phyloP scores from a whole-genome alignment of 2,113 vertebrate species.

The Pseudorhombus dupliciocellatus region DNA sequence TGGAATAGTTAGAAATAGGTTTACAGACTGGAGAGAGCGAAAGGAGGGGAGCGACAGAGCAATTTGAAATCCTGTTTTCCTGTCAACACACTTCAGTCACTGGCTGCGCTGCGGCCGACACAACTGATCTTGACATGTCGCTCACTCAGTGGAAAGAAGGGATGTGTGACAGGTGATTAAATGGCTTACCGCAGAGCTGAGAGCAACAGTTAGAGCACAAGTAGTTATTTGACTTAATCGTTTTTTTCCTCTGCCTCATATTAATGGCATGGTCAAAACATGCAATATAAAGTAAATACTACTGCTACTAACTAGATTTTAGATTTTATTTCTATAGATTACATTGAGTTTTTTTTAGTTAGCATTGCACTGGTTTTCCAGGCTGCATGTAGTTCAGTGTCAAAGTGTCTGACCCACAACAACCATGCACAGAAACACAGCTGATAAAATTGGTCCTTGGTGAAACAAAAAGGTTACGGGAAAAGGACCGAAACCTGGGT shows the following conservation, averaged over 20 bases:
- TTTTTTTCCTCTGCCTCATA: neutral
- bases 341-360: too few species aligned
- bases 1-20: neutral
- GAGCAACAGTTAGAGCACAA: neutral
- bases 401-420: neutral
- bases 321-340: too few species aligned
- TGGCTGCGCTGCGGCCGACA: neutral
- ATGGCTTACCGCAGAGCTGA: neutral
- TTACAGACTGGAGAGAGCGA: neutral
- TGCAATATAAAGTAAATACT: too few species aligned
- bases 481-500: constrained; percentile 19
- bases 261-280: neutral
- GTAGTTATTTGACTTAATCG: neutral
- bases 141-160: neutral
- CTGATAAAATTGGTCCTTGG: constrained; percentile 23
- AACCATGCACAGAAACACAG: neutral
- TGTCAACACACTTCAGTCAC: neutral
- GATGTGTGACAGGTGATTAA: neutral
- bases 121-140: neutral
- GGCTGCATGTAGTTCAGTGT: neutral
- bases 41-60: neutral
- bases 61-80: neutral
- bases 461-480: constrained; percentile 1
- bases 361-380: constrained; percentile 1
- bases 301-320: too few species aligned